Evolutionary conservation across 1,140 invertebrate genomes (phyloP), one percentile per base, ranked within the genome.

Genomic region (Drosophila aff.): DNA sequence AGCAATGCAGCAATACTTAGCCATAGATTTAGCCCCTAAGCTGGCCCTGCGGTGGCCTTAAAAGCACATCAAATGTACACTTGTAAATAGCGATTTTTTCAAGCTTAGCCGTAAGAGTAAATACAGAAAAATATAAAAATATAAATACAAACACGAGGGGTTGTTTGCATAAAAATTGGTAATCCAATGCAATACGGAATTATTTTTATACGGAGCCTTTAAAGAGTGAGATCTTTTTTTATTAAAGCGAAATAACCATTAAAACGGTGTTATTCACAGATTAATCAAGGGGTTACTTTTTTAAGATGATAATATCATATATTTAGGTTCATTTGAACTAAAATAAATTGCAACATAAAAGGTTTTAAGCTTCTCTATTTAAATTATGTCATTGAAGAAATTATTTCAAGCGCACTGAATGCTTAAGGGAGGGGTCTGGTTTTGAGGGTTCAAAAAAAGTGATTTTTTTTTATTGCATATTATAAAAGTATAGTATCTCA

Each of bases 21-120:
- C 18, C 15, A 44, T 69, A 67, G 60, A 40, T 49, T 55, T 80
- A 71, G 50, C 31, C 53, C 46, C 49, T 89, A 89, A 89, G 59
- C 58, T 44, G 80, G 81, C 79, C 79, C 83, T 41, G 40, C 67
- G 44, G 62, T 59, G 84, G 77, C 84, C 74, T 52, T 79, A 86
- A 86, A 86, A 69, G 76, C 83, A 74, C 83, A 87, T 71, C 50
- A 67, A 81, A 80, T 87, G 76, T 82, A 76, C 68, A 85, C 67
- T 72, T 83, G 71, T 74, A 86, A 72, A 86, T 87, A 83, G 61
- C 33, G 47, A 60, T 61, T 69, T 76, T 85, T 67, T 75, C 78
- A 74, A 75, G 82, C 79, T 49, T 47, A 68, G 75, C 44, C 57
- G 46, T 81, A 76, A 80, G 66, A 57, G 44, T 55, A 74, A 62